Percentiles rank a stretch among this genome's conserved stretches.
These are phyloP conservation scores for Stercorarius parasiticus DNA, from an alignment of 2,113 vertebrate genomes.

Conservation along the genomic window DNA sequence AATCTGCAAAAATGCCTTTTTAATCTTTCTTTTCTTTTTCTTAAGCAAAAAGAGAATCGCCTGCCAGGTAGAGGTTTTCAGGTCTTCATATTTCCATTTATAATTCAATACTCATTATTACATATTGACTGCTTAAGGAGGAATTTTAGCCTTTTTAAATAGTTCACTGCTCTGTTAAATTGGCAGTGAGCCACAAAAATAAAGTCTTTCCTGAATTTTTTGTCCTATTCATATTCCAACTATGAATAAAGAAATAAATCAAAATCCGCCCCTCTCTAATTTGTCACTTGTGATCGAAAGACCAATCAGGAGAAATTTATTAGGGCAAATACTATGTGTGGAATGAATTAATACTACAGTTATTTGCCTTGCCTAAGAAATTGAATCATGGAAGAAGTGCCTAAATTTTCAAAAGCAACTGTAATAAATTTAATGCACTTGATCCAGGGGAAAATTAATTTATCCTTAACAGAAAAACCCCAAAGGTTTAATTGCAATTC, in stretches of 20 bases:
- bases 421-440: conserved; percentile 43
- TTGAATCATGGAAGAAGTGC: conserved; percentile 19
- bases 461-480: conserved; percentile 15
- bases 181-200: neutral
- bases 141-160: neutral
- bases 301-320: neutral
- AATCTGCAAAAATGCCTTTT: neutral
- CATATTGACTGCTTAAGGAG: neutral
- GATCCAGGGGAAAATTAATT: conserved; percentile 35
- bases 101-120: neutral
- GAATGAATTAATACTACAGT: conserved; percentile 42
- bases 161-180: neutral
- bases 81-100: neutral
- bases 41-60: neutral
- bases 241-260: neutral
- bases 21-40: neutral
- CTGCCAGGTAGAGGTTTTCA: neutral
- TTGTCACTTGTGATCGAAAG: neutral
- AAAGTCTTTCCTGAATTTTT: neutral
- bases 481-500: conserved; percentile 29
- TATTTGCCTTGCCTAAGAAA: conserved; percentile 12
- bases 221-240: neutral
- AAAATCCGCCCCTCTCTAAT: neutral
- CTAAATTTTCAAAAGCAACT: conserved; percentile 51
- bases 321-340: neutral